A percentile compares a stretch with the other conserved stretches of the same genome.
Conservation (phyloP, 1,140 invertebrate genomes). For the Aphaenogaster rudis region DNA sequence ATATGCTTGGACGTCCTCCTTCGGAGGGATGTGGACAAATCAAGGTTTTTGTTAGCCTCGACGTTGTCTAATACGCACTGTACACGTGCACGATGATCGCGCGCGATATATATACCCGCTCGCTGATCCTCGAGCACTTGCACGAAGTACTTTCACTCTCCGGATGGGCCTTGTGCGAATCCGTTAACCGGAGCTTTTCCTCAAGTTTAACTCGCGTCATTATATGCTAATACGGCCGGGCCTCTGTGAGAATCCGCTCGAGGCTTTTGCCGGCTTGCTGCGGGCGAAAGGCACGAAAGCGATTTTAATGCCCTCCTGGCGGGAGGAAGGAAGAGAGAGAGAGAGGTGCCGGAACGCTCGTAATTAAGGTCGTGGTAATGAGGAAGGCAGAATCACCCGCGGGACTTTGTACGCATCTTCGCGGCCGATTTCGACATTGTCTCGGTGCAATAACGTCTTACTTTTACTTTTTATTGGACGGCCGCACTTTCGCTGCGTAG, state of each 20-base stretch:
- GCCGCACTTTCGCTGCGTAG: conserved; percentile 9
- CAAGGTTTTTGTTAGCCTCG: neutral
- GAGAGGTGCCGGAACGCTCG: conserved; percentile 32
- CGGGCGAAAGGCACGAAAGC: conserved; percentile 59
- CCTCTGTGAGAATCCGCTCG: conserved; percentile 26
- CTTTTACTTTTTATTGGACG: conserved; percentile 50
- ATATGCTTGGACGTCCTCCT: neutral
- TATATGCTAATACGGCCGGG: conserved; percentile 65
- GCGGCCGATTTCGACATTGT: conserved; percentile 51
- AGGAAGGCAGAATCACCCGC: conserved; percentile 48
- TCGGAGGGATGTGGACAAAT: neutral
- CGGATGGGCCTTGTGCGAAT: neutral
- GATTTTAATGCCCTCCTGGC: conserved; percentile 23
- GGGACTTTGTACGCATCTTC: conserved; percentile 9
- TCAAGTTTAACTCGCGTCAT: conserved; percentile 52
- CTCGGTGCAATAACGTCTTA: neutral
- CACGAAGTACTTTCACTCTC: conserved; percentile 69
- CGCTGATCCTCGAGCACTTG: neutral
- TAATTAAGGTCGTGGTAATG: conserved; percentile 69
- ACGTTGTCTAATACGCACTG: too few relatives aligned
- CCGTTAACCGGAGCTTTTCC: conserved; percentile 64
- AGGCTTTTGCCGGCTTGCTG: conserved; percentile 31
- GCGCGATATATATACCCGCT: conserved; percentile 35
- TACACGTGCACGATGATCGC: neutral
- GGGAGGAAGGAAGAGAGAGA: conserved; percentile 48